phyloP scores from a whole-genome alignment of 2,113 vertebrate genomes.

The Thryonomys swinderianus region DNA sequence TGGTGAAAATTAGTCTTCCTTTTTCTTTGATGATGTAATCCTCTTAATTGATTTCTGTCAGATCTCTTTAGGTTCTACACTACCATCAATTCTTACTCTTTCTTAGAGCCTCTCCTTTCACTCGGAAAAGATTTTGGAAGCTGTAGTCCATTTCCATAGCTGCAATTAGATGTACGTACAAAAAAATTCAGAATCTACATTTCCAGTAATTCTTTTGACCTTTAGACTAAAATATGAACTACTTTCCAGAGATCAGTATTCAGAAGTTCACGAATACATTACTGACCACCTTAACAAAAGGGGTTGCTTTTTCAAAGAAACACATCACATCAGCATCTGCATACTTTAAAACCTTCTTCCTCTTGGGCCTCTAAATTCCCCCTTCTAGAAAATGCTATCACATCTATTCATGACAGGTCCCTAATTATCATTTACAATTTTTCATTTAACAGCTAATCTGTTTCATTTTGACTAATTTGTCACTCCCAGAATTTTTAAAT shows the following conservation, averaged over 20 bases:
- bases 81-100: slow-evolving; percentile 32
- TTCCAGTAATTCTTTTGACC: not conserved
- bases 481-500: not conserved
- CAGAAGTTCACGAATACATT: not conserved
- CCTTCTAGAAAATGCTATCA: not conserved
- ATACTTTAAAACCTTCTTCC: not conserved
- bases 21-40: not conserved
- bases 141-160: not conserved
- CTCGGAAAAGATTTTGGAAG: not conserved
- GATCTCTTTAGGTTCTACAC: not conserved
- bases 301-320: not conserved
- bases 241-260: not conserved
- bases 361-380: not conserved
- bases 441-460: not conserved
- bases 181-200: slow-evolving; percentile 32
- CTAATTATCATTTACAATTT: not conserved
- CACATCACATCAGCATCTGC: rapidly evolving
- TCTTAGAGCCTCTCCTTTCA: not conserved
- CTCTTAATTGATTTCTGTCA: slow-evolving; percentile 56
- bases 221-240: not conserved
- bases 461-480: not conserved
- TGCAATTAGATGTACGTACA: slow-evolving; percentile 30
- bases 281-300: not conserved
- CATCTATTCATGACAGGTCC: not conserved
- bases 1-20: slow-evolving; percentile 49